Conservation (phyloP, 1,140 invertebrate genomes). For the Scaptomyza pallida region DNA sequence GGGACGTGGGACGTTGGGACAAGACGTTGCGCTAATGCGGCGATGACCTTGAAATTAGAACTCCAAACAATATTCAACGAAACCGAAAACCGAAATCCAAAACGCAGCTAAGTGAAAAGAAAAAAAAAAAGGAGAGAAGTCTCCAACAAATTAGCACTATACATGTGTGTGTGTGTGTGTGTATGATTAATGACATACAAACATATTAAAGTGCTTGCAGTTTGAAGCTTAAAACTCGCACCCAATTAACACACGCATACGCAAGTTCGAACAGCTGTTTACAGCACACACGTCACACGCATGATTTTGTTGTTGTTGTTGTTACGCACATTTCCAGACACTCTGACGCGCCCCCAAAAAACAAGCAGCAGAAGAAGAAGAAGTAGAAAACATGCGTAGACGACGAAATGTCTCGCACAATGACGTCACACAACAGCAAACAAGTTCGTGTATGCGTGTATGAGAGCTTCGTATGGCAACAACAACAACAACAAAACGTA, state of each 20-base stretch:
- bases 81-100: constrained; percentile 39
- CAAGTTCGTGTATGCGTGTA: constrained; percentile 43
- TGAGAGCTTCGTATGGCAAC: constrained; percentile 24
- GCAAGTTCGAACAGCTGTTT: constrained; percentile 56
- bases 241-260: too few relatives aligned
- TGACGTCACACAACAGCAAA: constrained; percentile 71
- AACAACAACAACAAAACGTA: too few relatives aligned
- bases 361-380: constrained; percentile 6
- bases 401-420: constrained; percentile 44
- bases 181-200: constrained; percentile 9
- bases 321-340: constrained; percentile 47
- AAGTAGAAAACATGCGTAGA: constrained; percentile 55
- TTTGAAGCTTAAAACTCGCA: neutral
- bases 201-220: neutral
- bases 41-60: constrained; percentile 62
- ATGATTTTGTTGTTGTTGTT: constrained; percentile 16
- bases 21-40: constrained; percentile 59
- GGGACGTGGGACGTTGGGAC: neutral
- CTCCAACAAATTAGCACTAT: constrained; percentile 8
- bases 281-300: constrained; percentile 12
- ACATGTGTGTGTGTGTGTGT: neutral
- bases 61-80: constrained; percentile 52
- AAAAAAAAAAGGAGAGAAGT: constrained; percentile 1
- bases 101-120: constrained; percentile 45
- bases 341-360: constrained; percentile 66